Evolutionary conservation across 2,888 invertebrate species (phyloP), one percentile per base, ranked within the genome.

Genomic region (Hermaeophaga mercurialis): DNA sequence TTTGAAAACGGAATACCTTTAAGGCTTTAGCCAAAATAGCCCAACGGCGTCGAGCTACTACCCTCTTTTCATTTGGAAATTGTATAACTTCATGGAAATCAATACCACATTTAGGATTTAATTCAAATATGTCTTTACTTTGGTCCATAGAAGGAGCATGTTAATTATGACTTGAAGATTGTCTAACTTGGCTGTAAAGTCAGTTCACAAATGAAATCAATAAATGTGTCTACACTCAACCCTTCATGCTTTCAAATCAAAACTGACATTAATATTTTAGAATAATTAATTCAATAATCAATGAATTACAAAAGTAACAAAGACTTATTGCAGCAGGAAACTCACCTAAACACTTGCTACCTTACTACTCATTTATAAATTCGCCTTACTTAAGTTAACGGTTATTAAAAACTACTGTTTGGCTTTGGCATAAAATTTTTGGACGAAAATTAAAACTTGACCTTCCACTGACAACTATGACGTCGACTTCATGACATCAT

Each of bases 21-120:
- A 88, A 73, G 38, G 86, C 87, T 65, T 85, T 84, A 52, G 88
- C 88, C 67, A 88, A 78, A 43, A 88, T 83, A 59, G 83, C 84
- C 88, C 88, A 88, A 66, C 88, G 82, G 71, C 84, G 82, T 59
- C 86, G 81, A 15, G 88, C 88, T 61, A 82, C 80, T 70, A 80
- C 79, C 75, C 78, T 78, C 72, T 75, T 78, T 69, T 77, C 75
- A 73, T 73, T 75, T 62, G 61, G 61, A 62, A 69, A 70, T 61
- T 63, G 71, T 65, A 74, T 67, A 58, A 74, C 73, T 64, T 73
- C 70, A 63, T 72, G 72, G 61, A 75, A 66, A 68, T 74, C 73
- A 67, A 75, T 71, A 63, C 66, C 69, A 68, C 71, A 71, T 66
- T 71, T 73, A 65, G 69, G 70, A 67, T 69, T 70, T 61, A 71